A percentile compares a stretch with the other conserved stretches of the same genome.
Conservation (phyloP, 2,797 vertebrate species). For the Pangasius mekongensis region DNA sequence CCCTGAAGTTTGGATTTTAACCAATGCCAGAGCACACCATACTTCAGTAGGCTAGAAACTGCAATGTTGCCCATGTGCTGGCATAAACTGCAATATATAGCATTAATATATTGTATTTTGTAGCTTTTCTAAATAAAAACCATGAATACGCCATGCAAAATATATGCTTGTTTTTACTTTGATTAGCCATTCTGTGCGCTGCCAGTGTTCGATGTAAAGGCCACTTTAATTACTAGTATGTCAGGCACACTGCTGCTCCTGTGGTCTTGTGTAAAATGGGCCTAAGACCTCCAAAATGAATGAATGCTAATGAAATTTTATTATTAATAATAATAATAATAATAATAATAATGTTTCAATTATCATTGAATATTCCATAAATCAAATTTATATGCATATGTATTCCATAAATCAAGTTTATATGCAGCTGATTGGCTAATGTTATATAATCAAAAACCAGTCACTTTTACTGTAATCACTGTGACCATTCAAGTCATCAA, state of each 20-base stretch:
- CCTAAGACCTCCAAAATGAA: background rate
- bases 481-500: background rate
- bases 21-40: background rate
- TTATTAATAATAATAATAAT: background rate
- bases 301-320: background rate
- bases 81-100: background rate
- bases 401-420: background rate
- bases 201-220: background rate
- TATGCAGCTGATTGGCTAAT: background rate
- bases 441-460: background rate
- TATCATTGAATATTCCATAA: background rate
- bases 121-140: background rate
- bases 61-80: background rate
- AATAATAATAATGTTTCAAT: background rate
- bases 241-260: background rate
- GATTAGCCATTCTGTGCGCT: background rate
- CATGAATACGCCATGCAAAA: background rate
- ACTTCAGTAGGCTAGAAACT: background rate
- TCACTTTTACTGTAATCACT: background rate
- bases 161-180: background rate
- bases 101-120: background rate
- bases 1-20: background rate
- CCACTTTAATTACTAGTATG: background rate
- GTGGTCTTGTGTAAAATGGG: background rate
- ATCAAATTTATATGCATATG: too few relatives aligned